Evolutionary conservation across 2,797 vertebrate genomes (phyloP).

Genomic region (Melanogrammus aeglefinus): DNA sequence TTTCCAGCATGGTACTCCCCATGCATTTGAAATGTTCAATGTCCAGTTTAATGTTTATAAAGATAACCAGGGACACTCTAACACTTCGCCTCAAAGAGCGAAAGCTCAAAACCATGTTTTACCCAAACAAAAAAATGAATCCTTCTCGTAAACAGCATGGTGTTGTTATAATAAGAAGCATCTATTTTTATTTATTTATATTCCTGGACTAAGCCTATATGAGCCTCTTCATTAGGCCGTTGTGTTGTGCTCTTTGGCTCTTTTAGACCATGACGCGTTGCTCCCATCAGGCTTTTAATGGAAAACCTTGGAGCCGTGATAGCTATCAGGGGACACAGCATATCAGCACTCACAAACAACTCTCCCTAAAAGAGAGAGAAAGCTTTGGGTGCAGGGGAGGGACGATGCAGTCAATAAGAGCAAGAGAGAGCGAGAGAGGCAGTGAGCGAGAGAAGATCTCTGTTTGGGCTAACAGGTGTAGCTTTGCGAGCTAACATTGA

Average conservation of each 20-base stretch:
- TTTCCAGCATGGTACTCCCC: background rate
- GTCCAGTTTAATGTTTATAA: background rate
- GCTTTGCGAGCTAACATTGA: conserved; percentile 48
- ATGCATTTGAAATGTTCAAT: background rate
- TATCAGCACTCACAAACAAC: background rate
- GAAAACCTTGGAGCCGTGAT: background rate
- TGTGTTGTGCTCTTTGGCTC: background rate
- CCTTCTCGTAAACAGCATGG: background rate
- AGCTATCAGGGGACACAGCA: background rate
- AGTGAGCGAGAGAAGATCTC: conserved; percentile 11
- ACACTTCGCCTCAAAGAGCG: background rate
- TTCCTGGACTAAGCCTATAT: too few relatives aligned
- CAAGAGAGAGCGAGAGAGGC: background rate
- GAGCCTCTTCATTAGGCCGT: background rate
- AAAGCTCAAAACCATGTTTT: background rate
- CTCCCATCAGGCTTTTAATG: conserved; percentile 3
- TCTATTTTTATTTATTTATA: background rate
- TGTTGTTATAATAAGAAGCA: background rate
- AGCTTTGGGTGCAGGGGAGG: background rate
- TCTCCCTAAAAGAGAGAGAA: background rate
- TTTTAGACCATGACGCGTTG: background rate
- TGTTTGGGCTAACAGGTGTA: conserved; percentile 20
- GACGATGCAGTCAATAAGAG: background rate
- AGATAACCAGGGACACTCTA: background rate
- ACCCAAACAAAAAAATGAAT: background rate